phyloP scores from a whole-genome alignment of 2,113 vertebrate species.

The Bucco capensis region DNA sequence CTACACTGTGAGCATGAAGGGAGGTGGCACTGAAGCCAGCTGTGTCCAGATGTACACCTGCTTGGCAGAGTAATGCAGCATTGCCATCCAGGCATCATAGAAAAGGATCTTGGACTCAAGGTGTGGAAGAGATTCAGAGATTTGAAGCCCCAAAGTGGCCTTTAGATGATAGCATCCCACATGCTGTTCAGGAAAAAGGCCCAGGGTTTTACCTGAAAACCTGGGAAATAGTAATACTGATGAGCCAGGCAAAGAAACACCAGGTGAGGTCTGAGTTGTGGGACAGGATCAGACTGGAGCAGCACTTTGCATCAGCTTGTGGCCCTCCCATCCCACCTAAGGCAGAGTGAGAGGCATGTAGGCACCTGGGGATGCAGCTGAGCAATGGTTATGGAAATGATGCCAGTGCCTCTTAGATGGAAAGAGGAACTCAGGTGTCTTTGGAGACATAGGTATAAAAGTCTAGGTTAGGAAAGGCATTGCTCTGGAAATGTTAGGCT shows the following conservation, averaged over 20 bases:
- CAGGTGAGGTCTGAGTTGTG: background rate
- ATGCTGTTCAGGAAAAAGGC: background rate
- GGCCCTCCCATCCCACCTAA: background rate
- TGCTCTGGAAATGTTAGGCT: background rate
- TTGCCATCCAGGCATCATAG: fast-evolving
- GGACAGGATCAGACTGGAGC: background rate
- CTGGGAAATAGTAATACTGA: background rate
- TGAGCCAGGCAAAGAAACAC: background rate
- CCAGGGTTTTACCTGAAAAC: background rate
- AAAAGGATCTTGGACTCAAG: background rate
- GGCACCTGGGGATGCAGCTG: background rate
- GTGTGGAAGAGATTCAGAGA: background rate
- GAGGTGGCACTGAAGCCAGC: background rate
- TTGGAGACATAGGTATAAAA: background rate
- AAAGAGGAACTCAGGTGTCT: background rate
- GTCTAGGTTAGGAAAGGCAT: background rate
- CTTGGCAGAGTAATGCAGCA: background rate
- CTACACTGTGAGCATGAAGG: too few species aligned
- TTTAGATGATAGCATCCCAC: fast-evolving
- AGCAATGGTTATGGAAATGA: background rate
- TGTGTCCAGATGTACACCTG: too few species aligned
- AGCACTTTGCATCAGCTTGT: fast-evolving
- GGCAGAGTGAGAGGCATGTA: background rate
- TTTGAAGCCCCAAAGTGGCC: background rate
- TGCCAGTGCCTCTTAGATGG: background rate